Evolutionary conservation across 2,113 vertebrate species (phyloP), one percentile per base, ranked within the genome.

Genomic region (Morone chrysops): DNA sequence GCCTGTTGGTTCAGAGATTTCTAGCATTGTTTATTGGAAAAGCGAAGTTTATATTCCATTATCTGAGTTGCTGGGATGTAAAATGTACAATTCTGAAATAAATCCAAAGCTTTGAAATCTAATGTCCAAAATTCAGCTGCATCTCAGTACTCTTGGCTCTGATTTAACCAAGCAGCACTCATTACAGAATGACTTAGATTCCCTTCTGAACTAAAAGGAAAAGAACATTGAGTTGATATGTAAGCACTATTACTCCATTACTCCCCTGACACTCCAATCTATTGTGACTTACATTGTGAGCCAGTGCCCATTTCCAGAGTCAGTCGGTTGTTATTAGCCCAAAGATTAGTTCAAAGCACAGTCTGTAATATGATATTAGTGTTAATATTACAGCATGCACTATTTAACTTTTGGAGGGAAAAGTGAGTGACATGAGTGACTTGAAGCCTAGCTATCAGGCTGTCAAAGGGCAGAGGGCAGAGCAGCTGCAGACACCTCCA

Each of bases 401-500:
- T 84, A 14, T 88, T 84, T 74, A 56, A 78, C 47, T 62, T 65
- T 45, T 71, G n/a, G 22, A 75, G n/a, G 43, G 47, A 45, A 70
- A 78, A 61, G 38, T 78, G 66, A 82, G 70, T 78, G 62, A 77
- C 78, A 70, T 6, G 45, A 84, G 63, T 63, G 80, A 67, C 76
- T 85, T 53, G 38, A 81, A 67, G 82, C 62, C 43, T 25, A 6
- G 77, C 71, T 62, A 38, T 83, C 40, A 51, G 74, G 68, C 81
- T 75, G 66, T 81, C 71, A 78, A 61, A 89, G 87, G 86, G 86
- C 89, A 90, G 80, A 90, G 88, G 86, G 75, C 89, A 80, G 89
- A 89, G 88, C 90, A 92, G 91, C 87, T 90, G 91, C 87, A 85
- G 81, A 87, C 81, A 69, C 73, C 81, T 83, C 85, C 88, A 87